Percentiles rank a stretch among this genome's conserved stretches.
These are phyloP conservation scores for Drosophila conformis DNA, from an alignment of 2,888 invertebrate species.

Conservation along the genomic window DNA sequence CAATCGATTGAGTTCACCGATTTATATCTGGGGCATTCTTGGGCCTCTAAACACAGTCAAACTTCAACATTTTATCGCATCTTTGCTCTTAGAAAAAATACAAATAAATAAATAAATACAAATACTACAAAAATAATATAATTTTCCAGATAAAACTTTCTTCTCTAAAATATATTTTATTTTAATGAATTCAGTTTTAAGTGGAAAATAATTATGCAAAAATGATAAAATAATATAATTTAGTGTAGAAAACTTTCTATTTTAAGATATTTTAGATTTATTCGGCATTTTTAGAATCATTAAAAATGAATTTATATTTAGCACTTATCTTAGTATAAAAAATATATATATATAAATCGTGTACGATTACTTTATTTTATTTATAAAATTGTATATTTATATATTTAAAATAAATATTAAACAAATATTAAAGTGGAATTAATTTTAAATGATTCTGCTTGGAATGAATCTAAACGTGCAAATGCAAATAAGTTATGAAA, in stretches of 20 bases:
- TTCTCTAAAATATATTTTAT: not conserved
- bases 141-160: not conserved
- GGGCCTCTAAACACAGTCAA: not conserved
- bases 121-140: not conserved
- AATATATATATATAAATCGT: not conserved
- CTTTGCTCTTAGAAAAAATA: not conserved
- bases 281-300: not conserved
- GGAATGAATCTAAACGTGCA: not conserved
- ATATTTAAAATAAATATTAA: not conserved
- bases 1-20: slow-evolving; percentile 62
- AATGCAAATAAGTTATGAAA: not conserved
- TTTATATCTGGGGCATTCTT: slow-evolving; percentile 26
- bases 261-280: not conserved
- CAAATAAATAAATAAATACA: not conserved
- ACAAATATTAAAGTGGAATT: not conserved
- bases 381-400: not conserved
- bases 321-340: not conserved
- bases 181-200: not conserved
- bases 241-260: rapidly evolving
- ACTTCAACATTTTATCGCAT: not conserved
- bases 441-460: not conserved
- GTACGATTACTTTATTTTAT: not conserved
- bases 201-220: not conserved
- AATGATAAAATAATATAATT: not conserved
- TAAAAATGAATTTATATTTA: not conserved